phyloP scores from a whole-genome alignment of 37 sponge, comb jelly and placozoan genomes.

The Oopsacas minuta region DNA sequence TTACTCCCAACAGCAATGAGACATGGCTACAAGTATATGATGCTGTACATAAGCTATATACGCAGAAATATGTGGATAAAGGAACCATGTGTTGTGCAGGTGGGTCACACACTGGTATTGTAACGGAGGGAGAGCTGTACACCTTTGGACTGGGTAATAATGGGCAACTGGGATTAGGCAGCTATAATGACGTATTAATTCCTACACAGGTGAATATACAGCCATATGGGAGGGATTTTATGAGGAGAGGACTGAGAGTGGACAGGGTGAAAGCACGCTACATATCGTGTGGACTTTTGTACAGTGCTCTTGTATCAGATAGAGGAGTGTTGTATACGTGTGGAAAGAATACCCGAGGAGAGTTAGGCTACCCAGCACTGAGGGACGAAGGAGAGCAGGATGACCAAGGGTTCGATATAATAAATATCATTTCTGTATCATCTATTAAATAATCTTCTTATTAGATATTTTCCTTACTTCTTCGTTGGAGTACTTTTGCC shows the following conservation, averaged over 20 bases:
- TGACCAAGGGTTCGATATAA: neutral
- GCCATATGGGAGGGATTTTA: neutral
- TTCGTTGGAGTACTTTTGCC: neutral
- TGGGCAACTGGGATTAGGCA: neutral
- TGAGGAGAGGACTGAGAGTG: slow-evolving; percentile 11
- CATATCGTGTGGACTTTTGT: neutral
- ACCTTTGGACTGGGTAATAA: neutral
- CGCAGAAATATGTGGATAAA: neutral
- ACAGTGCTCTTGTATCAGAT: neutral
- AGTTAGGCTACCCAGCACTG: neutral
- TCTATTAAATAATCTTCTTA: neutral
- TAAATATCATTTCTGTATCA: neutral
- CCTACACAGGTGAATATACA: neutral
- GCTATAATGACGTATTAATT: neutral
- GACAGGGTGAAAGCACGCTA: neutral
- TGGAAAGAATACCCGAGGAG: neutral
- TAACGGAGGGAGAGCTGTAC: neutral
- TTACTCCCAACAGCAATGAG: neutral
- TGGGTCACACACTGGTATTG: neutral
- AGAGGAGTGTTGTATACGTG: neutral
- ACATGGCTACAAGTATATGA: neutral
- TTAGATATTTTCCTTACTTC: neutral
- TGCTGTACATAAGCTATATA: neutral
- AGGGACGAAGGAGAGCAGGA: neutral
- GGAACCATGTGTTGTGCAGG: neutral